A percentile compares a stretch with the other conserved stretches of the same genome.
Evolutionary conservation across 1,140 invertebrate genomes (phyloP).

Genomic region (Oncopeltus fasciatus): DNA sequence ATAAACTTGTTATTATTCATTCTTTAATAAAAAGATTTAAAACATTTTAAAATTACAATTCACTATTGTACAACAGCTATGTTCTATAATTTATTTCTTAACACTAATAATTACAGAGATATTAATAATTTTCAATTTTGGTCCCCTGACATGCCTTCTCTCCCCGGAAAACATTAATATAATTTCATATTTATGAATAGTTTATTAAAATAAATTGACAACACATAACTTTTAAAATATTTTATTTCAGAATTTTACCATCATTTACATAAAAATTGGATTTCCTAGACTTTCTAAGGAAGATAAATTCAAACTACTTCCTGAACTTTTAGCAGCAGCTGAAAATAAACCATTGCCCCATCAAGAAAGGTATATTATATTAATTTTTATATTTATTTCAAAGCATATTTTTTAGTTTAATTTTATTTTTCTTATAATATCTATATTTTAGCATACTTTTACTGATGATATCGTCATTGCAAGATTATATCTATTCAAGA

Average conservation of each 20-base stretch:
- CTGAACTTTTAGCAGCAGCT: slow-evolving; percentile 58
- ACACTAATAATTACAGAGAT: too few relatives aligned
- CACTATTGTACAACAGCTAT: too few relatives aligned
- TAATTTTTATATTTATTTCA: neutral
- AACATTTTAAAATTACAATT: too few relatives aligned
- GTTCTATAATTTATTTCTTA: too few relatives aligned
- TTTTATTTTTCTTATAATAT: slow-evolving; percentile 1
- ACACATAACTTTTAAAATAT: neutral
- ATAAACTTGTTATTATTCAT: too few relatives aligned
- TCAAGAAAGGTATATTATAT: slow-evolving; percentile 58
- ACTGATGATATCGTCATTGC: slow-evolving; percentile 63
- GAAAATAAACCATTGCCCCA: slow-evolving; percentile 65
- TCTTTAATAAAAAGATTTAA: too few relatives aligned
- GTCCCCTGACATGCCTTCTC: too few relatives aligned
- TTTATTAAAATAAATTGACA: too few relatives aligned
- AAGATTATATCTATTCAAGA: slow-evolving; percentile 49
- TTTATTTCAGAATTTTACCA: slow-evolving; percentile 72
- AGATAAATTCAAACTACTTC: slow-evolving; percentile 60
- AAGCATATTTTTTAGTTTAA: neutral
- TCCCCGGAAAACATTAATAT: too few relatives aligned
- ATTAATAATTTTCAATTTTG: too few relatives aligned
- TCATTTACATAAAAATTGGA: slow-evolving; percentile 86
- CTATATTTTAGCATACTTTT: slow-evolving; percentile 47
- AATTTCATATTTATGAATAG: too few relatives aligned
- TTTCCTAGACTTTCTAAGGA: slow-evolving; percentile 62